phyloP scores from a whole-genome alignment of 1,140 invertebrate species.

The Drosophila pruinosa region DNA sequence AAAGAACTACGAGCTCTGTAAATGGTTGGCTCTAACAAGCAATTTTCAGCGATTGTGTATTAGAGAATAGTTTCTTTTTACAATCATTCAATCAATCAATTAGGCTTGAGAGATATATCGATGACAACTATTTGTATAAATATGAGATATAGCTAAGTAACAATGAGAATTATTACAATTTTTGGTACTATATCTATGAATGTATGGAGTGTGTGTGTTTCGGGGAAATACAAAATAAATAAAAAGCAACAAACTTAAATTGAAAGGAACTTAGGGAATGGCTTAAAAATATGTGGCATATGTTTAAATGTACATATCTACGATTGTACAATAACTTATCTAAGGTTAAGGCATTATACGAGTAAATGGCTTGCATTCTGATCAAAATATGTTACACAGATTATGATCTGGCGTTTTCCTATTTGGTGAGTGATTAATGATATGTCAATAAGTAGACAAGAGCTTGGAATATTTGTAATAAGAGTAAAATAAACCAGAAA shows the following conservation, averaged over 20 bases:
- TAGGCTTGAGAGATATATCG: slow-evolving; percentile 14
- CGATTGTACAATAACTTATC: slow-evolving; percentile 38
- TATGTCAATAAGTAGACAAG: background rate
- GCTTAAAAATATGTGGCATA: slow-evolving; percentile 55
- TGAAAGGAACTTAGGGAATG: slow-evolving; percentile 38
- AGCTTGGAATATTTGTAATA: background rate
- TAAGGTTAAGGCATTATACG: slow-evolving; percentile 39
- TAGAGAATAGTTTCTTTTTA: slow-evolving; percentile 3
- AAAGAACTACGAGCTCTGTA: slow-evolving; percentile 23
- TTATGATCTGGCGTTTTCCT: slow-evolving; percentile 1
- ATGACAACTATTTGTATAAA: slow-evolving; percentile 9
- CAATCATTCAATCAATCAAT: slow-evolving; percentile 13
- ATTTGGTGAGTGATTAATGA: background rate
- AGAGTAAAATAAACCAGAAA: background rate
- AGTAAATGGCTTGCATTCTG: slow-evolving; percentile 32
- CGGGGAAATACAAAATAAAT: slow-evolving; percentile 23
- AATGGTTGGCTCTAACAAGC: slow-evolving; percentile 15
- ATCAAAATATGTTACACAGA: slow-evolving; percentile 32
- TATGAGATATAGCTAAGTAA: slow-evolving; percentile 1
- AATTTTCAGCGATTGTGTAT: slow-evolving; percentile 19
- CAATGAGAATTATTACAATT: slow-evolving; percentile 17
- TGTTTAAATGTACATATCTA: slow-evolving; percentile 36
- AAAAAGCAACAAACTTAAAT: slow-evolving; percentile 35
- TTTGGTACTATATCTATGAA: slow-evolving; percentile 5
- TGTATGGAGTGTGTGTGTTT: slow-evolving; percentile 1